Percentiles rank a stretch among this genome's conserved stretches.
These are phyloP conservation scores for Heterochromis multidens DNA, from an alignment of 2,113 vertebrate species.

Conservation along the genomic window DNA sequence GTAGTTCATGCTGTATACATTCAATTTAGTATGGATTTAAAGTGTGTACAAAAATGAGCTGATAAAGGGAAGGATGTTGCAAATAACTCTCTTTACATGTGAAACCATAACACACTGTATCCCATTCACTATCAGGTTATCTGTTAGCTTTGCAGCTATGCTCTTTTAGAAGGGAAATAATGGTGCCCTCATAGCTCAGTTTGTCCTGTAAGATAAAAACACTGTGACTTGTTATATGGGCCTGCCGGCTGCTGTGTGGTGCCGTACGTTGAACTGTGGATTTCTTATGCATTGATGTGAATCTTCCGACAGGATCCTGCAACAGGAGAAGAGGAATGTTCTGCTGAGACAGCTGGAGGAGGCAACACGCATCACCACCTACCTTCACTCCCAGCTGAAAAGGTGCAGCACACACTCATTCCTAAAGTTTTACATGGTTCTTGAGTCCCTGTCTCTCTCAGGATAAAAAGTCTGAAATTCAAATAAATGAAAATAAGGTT, in stretches of 20 bases:
- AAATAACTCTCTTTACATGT: not conserved
- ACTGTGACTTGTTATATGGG: not conserved
- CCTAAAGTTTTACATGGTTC: not conserved
- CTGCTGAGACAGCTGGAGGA: conserved; percentile 93
- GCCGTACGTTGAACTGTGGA: not conserved
- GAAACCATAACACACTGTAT: not conserved
- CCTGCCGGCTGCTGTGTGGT: not conserved
- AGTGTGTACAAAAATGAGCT: not conserved
- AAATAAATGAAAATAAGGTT: too few relatives aligned
- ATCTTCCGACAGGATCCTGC: conserved; percentile 80
- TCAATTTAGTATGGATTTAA: not conserved
- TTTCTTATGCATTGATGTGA: not conserved
- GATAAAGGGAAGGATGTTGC: not conserved
- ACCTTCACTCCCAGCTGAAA: conserved; percentile 93
- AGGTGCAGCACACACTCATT: conserved; percentile 71
- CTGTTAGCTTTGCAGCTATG: not conserved
- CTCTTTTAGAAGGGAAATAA: not conserved
- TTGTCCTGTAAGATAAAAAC: not conserved
- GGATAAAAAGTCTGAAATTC: not conserved
- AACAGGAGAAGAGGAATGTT: conserved; percentile 93
- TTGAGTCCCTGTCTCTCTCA: not conserved
- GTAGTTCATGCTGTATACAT: too few relatives aligned
- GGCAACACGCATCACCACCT: conserved; percentile 88
- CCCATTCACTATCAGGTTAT: not conserved
- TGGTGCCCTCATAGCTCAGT: not conserved